phyloP scores from a whole-genome alignment of 2,113 vertebrate species.

The Synchiropus splendidus region DNA sequence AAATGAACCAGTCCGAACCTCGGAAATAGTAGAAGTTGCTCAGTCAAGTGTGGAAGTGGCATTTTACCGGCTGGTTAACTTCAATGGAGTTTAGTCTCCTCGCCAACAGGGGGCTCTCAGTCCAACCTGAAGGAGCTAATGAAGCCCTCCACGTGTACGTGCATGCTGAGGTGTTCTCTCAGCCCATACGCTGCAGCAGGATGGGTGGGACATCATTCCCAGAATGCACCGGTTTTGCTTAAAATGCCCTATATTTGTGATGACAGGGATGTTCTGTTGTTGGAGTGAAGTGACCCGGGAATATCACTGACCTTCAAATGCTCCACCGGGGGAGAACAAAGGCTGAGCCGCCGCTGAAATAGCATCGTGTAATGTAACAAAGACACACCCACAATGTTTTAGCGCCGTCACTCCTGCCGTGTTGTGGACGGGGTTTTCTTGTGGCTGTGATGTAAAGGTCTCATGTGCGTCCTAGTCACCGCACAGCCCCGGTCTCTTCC shows the following conservation, averaged over 20 bases:
- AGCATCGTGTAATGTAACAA: neutral
- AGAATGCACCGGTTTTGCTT: slow-evolving; percentile 6
- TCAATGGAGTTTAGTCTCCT: slow-evolving; percentile 20
- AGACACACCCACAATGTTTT: too few relatives aligned
- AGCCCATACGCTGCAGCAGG: slow-evolving; percentile 8
- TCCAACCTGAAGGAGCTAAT: neutral
- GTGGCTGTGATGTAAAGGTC: too few relatives aligned
- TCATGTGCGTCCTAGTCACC: too few relatives aligned
- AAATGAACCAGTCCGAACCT: slow-evolving; percentile 8
- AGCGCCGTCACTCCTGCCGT: too few relatives aligned
- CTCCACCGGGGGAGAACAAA: slow-evolving; percentile 23
- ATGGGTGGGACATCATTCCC: slow-evolving; percentile 8
- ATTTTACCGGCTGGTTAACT: slow-evolving; percentile 7
- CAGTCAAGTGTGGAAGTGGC: slow-evolving; percentile 25
- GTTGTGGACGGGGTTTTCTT: too few relatives aligned
- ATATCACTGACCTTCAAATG: slow-evolving; percentile 36
- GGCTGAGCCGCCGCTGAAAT: slow-evolving; percentile 8
- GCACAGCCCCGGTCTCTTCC: neutral
- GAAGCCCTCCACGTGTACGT: slow-evolving; percentile 9
- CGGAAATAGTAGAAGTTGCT: slow-evolving; percentile 8
- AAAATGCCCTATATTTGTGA: slow-evolving; percentile 11
- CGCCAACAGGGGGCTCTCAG: slow-evolving; percentile 60
- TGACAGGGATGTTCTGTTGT: slow-evolving; percentile 15
- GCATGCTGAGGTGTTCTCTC: slow-evolving; percentile 1
- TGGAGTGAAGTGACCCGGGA: slow-evolving; percentile 3